A percentile compares a stretch with the other conserved stretches of the same genome.
These are phyloP conservation scores for Picathartes gymnocephalus DNA, from an alignment of 2,113 vertebrate genomes.

Conservation along the genomic window DNA sequence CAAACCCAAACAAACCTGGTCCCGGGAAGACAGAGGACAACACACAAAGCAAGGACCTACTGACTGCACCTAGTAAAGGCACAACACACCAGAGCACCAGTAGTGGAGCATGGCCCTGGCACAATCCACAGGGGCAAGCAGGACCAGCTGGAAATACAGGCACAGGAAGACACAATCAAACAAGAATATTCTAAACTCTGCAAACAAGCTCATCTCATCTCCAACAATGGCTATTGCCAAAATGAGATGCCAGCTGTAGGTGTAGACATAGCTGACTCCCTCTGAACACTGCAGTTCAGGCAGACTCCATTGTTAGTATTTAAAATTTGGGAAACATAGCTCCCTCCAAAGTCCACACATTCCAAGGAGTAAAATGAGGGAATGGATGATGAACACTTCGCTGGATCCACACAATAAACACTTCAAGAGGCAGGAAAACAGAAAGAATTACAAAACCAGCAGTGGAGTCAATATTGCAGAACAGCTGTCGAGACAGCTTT, in stretches of 20 bases:
- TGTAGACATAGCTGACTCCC: background rate
- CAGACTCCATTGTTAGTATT: background rate
- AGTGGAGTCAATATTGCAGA: background rate
- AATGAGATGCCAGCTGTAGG: background rate
- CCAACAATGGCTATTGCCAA: background rate
- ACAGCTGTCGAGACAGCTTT: background rate
- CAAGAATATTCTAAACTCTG: background rate
- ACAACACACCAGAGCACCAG: background rate
- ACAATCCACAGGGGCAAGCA: accelerated
- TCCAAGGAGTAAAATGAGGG: background rate
- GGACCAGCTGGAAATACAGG: background rate
- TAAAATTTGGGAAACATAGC: background rate
- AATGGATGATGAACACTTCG: background rate
- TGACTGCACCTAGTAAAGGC: background rate
- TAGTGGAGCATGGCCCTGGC: background rate
- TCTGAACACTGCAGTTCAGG: background rate
- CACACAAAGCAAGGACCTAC: background rate
- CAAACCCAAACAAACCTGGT: background rate
- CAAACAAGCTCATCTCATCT: background rate
- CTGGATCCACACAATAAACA: background rate
- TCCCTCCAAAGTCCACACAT: background rate
- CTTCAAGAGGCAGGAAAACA: background rate
- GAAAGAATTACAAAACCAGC: background rate
- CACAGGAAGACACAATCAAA: background rate
- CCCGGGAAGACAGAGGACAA: background rate